phyloP scores from a whole-genome alignment of 1,140 invertebrate genomes.

The Tribolium madens region DNA sequence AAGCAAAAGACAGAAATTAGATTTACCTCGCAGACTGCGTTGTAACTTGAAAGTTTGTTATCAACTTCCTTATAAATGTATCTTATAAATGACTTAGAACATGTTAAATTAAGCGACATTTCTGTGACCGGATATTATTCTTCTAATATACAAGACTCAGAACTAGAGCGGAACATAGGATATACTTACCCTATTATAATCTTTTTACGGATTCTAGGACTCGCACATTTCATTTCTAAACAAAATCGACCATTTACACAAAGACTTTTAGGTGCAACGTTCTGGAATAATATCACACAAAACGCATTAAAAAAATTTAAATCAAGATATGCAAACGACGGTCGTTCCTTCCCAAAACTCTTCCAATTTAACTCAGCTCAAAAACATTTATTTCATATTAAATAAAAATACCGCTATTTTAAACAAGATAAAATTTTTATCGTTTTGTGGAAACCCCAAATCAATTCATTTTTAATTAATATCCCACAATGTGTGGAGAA shows the following conservation, averaged over 20 bases:
- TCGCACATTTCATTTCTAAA: slow-evolving; percentile 11
- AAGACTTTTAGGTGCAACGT: slow-evolving; percentile 24
- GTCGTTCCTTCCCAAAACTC: neutral
- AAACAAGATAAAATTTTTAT: slow-evolving; percentile 26
- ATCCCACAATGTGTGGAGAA: neutral
- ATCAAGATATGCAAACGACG: slow-evolving; percentile 38
- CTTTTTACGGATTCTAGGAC: neutral
- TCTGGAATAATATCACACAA: slow-evolving; percentile 13
- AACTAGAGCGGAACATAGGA: neutral
- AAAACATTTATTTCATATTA: slow-evolving; percentile 31
- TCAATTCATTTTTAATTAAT: slow-evolving; percentile 18
- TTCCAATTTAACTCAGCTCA: slow-evolving; percentile 19
- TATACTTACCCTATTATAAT: neutral
- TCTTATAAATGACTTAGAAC: slow-evolving; percentile 6
- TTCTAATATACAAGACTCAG: neutral
- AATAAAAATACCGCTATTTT: neutral
- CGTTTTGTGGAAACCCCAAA: neutral
- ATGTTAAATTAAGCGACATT: slow-evolving; percentile 30
- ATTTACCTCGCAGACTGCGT: slow-evolving; percentile 29
- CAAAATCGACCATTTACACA: slow-evolving; percentile 8
- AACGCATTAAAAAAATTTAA: slow-evolving; percentile 30
- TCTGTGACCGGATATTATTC: neutral
- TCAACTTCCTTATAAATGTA: slow-evolving; percentile 23
- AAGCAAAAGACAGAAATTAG: slow-evolving; percentile 25
- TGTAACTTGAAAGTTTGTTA: slow-evolving; percentile 31